Evolutionary conservation across 2,797 vertebrate genomes (phyloP).

Genomic region (Poliocrania exsul): DNA sequence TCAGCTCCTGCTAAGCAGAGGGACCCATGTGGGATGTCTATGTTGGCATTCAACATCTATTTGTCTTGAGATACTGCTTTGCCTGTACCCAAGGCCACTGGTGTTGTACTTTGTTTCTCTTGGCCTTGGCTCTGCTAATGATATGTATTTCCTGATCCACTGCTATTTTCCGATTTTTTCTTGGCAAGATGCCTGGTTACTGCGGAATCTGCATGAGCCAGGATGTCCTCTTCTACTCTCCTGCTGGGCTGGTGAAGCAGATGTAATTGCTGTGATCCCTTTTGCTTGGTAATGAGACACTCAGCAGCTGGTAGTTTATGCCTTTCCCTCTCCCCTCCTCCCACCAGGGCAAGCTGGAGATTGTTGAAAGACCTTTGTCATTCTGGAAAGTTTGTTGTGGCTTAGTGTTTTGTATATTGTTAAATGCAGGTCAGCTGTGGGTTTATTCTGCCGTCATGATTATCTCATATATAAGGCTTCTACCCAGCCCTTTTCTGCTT

Average conservation of each 20-base stretch:
- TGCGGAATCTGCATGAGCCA: slow-evolving; percentile 24
- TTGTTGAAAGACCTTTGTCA: background rate
- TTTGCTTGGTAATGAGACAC: background rate
- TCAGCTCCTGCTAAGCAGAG: background rate
- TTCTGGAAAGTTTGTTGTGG: background rate
- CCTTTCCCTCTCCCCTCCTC: background rate
- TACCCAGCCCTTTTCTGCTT: background rate
- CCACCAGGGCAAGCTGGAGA: background rate
- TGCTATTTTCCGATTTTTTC: slow-evolving; percentile 16
- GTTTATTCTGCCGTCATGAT: background rate
- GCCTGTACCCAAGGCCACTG: background rate
- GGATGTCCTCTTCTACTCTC: slow-evolving; percentile 33
- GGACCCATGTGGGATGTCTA: background rate
- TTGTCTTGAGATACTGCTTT: background rate
- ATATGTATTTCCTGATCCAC: slow-evolving; percentile 42
- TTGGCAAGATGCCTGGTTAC: slow-evolving; percentile 53
- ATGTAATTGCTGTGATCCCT: slow-evolving; percentile 23
- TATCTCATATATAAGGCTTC: background rate
- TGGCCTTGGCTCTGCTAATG: slow-evolving; percentile 44
- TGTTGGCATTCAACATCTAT: background rate
- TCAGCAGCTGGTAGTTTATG: background rate
- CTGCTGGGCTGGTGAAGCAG: slow-evolving; percentile 31
- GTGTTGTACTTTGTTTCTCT: slow-evolving; percentile 28
- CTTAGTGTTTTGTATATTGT: background rate
- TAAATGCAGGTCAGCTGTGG: background rate